A percentile compares a stretch with the other conserved stretches of the same genome.
Evolutionary conservation across 2,113 vertebrate species (phyloP).

Genomic region (Ceratotherium simum): DNA sequence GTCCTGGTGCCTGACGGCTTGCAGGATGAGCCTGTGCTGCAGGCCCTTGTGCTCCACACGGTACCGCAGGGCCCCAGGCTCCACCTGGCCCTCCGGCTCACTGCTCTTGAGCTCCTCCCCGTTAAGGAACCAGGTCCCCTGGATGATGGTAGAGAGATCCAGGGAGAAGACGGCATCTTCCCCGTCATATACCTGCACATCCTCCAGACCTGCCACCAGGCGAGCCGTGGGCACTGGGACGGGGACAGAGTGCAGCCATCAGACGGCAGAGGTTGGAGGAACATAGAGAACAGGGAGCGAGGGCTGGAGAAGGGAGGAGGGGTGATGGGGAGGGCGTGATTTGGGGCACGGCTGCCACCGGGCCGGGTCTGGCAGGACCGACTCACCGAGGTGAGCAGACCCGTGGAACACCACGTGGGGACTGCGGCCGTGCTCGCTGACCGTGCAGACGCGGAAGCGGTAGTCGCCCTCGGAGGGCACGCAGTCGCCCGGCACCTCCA

Average conservation of each 20-base stretch:
- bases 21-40: conserved; percentile 92
- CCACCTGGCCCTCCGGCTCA: conserved; percentile 82
- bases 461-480: conserved; percentile 95
- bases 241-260: neutral
- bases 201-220: conserved; percentile 92
- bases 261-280: neutral
- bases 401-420: conserved; percentile 93
- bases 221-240: conserved; percentile 91
- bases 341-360: rapidly evolving
- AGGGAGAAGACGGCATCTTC: conserved; percentile 93
- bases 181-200: conserved; percentile 88
- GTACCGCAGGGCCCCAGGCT: conserved; percentile 85
- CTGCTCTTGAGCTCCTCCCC: conserved; percentile 89
- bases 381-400: conserved; percentile 94
- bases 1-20: conserved; percentile 87
- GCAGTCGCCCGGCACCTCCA: conserved; percentile 94
- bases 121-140: conserved; percentile 93
- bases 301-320: neutral
- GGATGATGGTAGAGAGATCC: conserved; percentile 92
- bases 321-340: neutral
- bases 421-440: conserved; percentile 95
- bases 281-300: no score
- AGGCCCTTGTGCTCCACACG: conserved; percentile 84
- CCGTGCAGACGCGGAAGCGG: conserved; percentile 93
- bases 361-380: neutral